phyloP scores from a whole-genome alignment of 2,797 vertebrate species.

The Phoebastria nigripes region DNA sequence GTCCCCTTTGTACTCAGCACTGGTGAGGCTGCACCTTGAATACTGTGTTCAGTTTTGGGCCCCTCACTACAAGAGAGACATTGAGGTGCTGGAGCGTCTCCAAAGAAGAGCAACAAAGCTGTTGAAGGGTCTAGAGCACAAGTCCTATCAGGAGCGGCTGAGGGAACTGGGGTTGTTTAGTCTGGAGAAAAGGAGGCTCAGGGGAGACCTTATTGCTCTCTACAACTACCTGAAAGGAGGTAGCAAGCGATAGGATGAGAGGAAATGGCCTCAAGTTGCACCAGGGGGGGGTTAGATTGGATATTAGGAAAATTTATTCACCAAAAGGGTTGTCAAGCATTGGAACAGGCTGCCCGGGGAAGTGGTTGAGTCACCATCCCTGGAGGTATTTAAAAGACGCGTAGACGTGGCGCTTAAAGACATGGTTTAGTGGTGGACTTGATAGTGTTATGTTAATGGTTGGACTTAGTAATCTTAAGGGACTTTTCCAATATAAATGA shows the following conservation, averaged over 20 bases:
- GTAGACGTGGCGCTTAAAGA: no score
- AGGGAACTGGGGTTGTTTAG: background rate
- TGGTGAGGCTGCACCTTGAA: background rate
- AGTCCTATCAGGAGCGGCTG: fast-evolving
- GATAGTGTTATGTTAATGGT: background rate
- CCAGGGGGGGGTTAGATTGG: background rate
- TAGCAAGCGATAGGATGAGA: no score
- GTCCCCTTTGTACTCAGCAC: fast-evolving
- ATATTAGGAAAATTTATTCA: no score
- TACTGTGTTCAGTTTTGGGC: background rate
- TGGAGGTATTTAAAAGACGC: no score
- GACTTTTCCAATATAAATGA: background rate
- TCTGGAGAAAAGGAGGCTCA: background rate
- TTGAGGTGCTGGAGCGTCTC: fast-evolving
- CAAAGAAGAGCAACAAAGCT: background rate
- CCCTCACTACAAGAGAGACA: background rate
- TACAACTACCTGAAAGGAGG: no score
- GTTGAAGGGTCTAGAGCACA: background rate
- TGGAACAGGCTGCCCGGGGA: no score
- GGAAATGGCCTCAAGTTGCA: no score
- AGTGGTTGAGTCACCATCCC: no score
- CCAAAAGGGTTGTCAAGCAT: no score
- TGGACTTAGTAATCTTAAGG: background rate
- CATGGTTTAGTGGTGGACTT: background rate
- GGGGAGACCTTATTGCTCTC: no score